Conservation (phyloP, 2,113 vertebrate species). For the Anser cygnoides region DNA sequence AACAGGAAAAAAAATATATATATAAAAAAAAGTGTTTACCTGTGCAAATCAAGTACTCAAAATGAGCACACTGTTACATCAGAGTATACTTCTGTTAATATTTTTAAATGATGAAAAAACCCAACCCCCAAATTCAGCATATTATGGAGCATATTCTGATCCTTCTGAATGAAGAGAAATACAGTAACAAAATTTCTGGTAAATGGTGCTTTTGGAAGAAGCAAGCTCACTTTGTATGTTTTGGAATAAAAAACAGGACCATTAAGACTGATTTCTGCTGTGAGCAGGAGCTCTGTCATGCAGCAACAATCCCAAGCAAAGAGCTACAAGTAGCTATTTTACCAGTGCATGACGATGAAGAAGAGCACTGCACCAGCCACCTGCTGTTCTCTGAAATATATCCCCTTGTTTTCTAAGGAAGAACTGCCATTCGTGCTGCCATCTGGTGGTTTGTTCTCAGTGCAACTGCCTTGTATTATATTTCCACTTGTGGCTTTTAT, state of each 20-base stretch:
- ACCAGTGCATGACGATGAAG: not conserved
- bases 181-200: not conserved
- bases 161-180: not conserved
- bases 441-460: not conserved
- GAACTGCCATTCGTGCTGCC: not conserved
- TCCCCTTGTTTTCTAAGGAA: no score
- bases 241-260: not conserved
- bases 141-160: not conserved
- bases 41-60: not conserved
- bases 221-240: not conserved
- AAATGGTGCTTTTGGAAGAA: not conserved
- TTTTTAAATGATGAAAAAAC: not conserved
- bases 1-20: not conserved
- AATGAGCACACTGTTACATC: not conserved
- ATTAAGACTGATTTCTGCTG: not conserved
- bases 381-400: accelerated
- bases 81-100: not conserved
- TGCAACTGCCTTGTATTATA: not conserved
- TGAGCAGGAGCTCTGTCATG: not conserved
- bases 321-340: not conserved
- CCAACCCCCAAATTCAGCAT: accelerated
- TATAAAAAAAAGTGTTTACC: accelerated
- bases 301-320: not conserved
- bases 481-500: not conserved
- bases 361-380: not conserved